These are phyloP conservation scores for Platyrinchus mystaceus DNA, from an alignment of 2,797 vertebrate genomes.

Conservation along the genomic window DNA sequence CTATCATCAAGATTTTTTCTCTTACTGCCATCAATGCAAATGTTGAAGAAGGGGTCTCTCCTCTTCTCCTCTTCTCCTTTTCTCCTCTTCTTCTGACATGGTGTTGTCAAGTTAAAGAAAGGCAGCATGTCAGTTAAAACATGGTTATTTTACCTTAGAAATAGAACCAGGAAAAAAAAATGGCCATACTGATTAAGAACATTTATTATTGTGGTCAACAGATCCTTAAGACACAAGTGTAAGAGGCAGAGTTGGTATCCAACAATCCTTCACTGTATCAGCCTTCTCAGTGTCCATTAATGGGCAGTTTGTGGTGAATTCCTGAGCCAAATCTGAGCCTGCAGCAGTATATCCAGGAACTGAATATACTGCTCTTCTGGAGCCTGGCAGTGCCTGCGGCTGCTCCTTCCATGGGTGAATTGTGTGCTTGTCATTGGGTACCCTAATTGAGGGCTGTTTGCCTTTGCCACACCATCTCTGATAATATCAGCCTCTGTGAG, in stretches of 20 bases:
- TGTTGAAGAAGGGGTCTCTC: background rate
- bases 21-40: background rate
- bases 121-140: background rate
- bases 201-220: background rate
- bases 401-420: background rate
- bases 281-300: background rate
- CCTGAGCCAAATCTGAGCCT: background rate
- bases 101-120: background rate
- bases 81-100: background rate
- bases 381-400: background rate
- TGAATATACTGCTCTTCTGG: background rate
- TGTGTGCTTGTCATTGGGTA: background rate
- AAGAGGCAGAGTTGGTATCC: background rate
- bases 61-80: background rate
- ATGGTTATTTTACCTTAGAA: background rate
- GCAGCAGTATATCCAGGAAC: background rate
- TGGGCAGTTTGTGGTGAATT: background rate
- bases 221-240: background rate
- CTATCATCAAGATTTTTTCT: background rate
- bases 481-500: fast-evolving
- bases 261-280: background rate
- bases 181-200: background rate
- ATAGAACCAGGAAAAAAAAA: background rate
- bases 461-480: background rate
- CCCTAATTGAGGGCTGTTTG: background rate